Conservation (phyloP, 2,797 vertebrate genomes). For the Limnodromus scolopaceus region DNA sequence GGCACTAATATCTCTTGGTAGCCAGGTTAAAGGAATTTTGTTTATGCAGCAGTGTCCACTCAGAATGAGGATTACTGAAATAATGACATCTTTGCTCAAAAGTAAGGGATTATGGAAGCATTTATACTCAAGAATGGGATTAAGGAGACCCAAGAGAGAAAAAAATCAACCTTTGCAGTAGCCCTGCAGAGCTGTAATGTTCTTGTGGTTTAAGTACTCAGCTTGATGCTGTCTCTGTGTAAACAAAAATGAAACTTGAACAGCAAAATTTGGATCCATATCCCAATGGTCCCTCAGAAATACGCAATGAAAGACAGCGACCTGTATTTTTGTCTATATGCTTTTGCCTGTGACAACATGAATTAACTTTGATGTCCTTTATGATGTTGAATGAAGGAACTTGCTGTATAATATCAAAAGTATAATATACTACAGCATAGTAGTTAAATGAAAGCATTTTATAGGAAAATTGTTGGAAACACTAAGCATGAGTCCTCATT, state of each 20-base stretch:
- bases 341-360: not conserved
- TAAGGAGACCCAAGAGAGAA: not conserved
- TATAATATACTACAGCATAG: not conserved
- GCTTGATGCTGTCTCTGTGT: not conserved
- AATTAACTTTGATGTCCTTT: not conserved
- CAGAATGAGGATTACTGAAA: not conserved
- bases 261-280: not conserved
- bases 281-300: not conserved
- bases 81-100: not conserved
- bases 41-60: not conserved
- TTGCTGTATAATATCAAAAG: not conserved
- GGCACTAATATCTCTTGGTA: not conserved
- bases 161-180: not conserved
- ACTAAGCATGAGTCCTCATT: not conserved
- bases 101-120: not conserved
- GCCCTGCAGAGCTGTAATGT: not conserved
- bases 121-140: not conserved
- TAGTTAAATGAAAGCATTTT: not conserved
- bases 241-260: not conserved
- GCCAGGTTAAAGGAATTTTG: not conserved
- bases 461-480: not conserved
- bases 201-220: not conserved
- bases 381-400: not conserved
- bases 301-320: not conserved
- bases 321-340: not conserved